Base-by-base conservation (phyloP, 2,797 vertebrate species). In the Poeciliopsis turneri region DNA sequence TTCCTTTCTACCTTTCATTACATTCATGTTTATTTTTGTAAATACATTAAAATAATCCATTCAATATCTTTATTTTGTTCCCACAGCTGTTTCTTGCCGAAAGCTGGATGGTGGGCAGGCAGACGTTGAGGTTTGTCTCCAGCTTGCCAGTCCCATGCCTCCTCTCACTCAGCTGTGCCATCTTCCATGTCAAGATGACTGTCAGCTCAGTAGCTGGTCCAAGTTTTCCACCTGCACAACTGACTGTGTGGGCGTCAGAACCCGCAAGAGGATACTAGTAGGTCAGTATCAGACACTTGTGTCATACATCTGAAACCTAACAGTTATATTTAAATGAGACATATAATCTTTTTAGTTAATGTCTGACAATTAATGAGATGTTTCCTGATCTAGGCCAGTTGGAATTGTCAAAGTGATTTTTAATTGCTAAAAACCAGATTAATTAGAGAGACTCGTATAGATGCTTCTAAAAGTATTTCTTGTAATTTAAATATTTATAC, bases 131-230 rank as follows among this genome's bases (percentile, higher is more conserved):
- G 94, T 96, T 45, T 99, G 98, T 92, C 96, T 99, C 46, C 95
- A 93, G 88, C 90, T 95, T 28, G 93, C 96, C 36, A 96, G 96
- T 71, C 92, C 97, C 0, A 95, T 99, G 95, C 98, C 98, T 66
- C 74, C 95, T 12, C 95, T 98, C 87, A 98, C 97, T 23, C 98
- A 99, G 76, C 91, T 78, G 20, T 99, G 98, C 91, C 97, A 98
- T 90, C 95, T 98, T 82, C 98, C 98, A 78, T 99, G 98, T 93
- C 97, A 98, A 91, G 97, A 99, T 8, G 97, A 98, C 88, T 99
- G 98, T 91, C 98, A 99, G 77, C 96, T 99, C 82, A 97, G 97
- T 0, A 95, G 82, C 94, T 99, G 98, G 98, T 98, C 98, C 82
- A 98, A 97, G 92, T 99, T 99, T 92, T 97, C 98, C 74, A 93